phyloP scores from a whole-genome alignment of 2,797 vertebrate species.

The Poecilia velifera region DNA sequence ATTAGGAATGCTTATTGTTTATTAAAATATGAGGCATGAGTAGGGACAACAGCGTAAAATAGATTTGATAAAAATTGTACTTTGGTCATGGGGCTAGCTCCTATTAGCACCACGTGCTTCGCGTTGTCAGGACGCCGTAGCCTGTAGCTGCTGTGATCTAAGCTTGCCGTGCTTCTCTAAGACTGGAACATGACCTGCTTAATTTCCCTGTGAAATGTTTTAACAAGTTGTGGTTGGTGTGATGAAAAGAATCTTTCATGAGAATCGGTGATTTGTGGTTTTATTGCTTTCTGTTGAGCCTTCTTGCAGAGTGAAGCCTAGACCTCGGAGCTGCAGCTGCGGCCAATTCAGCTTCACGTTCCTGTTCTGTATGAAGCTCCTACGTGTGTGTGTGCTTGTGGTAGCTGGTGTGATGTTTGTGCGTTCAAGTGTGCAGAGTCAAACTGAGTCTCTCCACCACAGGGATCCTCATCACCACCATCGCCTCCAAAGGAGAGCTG shows the following conservation, averaged over 20 bases:
- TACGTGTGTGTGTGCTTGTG: background rate
- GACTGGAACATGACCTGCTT: background rate
- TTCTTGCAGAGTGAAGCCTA: background rate
- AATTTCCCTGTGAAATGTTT: background rate
- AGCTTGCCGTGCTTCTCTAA: background rate
- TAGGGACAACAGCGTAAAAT: accelerated
- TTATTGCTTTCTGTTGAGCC: background rate
- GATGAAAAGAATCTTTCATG: background rate
- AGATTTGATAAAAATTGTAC: background rate
- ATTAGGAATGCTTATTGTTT: background rate
- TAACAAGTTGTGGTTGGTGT: background rate
- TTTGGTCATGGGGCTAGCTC: background rate
- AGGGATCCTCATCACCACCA: constrained; percentile 98
- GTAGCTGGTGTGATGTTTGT: background rate
- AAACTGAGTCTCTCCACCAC: constrained; percentile 4
- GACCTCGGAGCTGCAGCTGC: background rate
- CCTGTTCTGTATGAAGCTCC: background rate
- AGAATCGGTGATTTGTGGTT: background rate
- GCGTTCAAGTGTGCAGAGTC: background rate
- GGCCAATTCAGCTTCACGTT: background rate
- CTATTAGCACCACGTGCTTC: background rate
- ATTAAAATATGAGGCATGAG: background rate
- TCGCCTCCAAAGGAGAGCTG: constrained; percentile 95
- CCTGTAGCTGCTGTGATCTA: background rate
- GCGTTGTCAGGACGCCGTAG: background rate